Conservation (phyloP, 2,113 vertebrate species). For the Lucifuga dentata region DNA sequence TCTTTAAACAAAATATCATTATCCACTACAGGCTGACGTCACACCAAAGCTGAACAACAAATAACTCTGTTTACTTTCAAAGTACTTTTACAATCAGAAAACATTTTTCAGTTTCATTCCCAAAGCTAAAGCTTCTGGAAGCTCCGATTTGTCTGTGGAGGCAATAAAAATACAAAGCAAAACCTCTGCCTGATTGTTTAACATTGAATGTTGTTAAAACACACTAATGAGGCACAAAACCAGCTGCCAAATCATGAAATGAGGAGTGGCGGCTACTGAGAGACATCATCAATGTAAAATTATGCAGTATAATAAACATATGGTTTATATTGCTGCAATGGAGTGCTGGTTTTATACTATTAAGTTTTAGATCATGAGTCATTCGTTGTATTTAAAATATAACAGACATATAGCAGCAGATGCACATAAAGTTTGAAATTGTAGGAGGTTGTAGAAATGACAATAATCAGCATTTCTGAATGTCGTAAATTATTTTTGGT, state of each 20-base stretch:
- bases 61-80: too few species aligned
- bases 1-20: constrained; percentile 32
- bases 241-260: not conserved
- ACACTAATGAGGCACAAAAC: constrained; percentile 52
- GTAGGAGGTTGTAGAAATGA: constrained; percentile 56
- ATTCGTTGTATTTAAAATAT: not conserved
- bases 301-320: not conserved
- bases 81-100: constrained; percentile 13
- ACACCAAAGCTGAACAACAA: constrained; percentile 20
- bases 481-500: constrained; percentile 31
- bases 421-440: not conserved
- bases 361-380: not conserved
- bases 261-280: not conserved
- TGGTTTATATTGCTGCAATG: not conserved
- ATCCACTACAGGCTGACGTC: constrained; percentile 27
- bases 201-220: constrained; percentile 15
- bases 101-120: not conserved
- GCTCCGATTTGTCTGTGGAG: constrained; percentile 1
- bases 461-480: constrained; percentile 25
- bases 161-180: not conserved
- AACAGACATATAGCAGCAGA: constrained; percentile 42
- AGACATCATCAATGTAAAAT: not conserved
- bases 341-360: constrained; percentile 41
- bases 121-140: constrained; percentile 6
- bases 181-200: constrained; percentile 12